Base-by-base conservation (phyloP, 2,113 vertebrate genomes). In the Caranx ignobilis region DNA sequence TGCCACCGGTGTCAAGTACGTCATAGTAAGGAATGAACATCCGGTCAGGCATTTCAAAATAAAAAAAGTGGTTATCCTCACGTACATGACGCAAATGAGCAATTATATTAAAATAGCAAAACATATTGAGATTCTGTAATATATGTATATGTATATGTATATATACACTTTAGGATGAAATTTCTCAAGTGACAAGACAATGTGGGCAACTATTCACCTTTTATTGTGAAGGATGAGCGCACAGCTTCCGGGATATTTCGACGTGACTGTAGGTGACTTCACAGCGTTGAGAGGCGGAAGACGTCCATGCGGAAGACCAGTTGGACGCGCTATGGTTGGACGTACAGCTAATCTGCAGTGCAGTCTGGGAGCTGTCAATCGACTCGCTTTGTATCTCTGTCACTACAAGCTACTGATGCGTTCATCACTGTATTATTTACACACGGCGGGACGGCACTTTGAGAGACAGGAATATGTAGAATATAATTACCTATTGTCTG, bases 361-460 rank as follows among this genome's bases (percentile, higher is more conserved):
- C 88, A 88, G 92, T 88, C 84, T 92, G 92, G 91, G 92, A 94
- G 82, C 92, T 94, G 93, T 91, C 89, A 91, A 11, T 72, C 77
- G 50, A 57, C 39, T 79, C 68, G 81, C 86, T 84, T 82, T 91
- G 90, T 88, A 60, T 63, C 56, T 78, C 31, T 70, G 31, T 21
- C 48, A 45, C 63, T 61, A 75, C 76, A 47, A 84, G 62, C 81
- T 37, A 55, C 63, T 54, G 79, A 61, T 68, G 65, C 50, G 52
- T 65, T 61, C 77, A 16, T 56, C 71, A 6, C n/a, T 64, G 61
- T 81, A 10, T 80, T 86, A 70, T 82, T 47, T 62, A 75, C 61
- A 76, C 37, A 13, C 66, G 34, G 65, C 66, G 39, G 31, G 60
- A 18, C 35, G 13, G 21, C 3, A 18, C 18, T 0, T 8, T 31